Evolutionary conservation across 2,888 invertebrate species (phyloP).

Genomic region (Sinelater perroti): DNA sequence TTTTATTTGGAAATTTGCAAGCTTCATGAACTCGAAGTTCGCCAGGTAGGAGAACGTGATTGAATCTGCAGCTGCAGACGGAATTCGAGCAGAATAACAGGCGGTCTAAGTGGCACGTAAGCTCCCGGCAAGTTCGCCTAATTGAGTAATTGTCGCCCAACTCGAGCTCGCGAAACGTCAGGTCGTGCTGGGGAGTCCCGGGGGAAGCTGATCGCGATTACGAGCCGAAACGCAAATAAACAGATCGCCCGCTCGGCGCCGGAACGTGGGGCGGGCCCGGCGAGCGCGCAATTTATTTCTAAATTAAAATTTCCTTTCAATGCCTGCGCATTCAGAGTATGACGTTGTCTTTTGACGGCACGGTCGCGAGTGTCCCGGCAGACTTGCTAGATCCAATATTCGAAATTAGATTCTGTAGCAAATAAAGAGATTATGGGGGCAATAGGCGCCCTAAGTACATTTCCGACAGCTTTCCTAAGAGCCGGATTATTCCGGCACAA

Average conservation of each 20-base stretch:
- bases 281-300: conserved; percentile 5
- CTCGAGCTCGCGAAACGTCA: no score
- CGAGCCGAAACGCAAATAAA: conserved; percentile 6
- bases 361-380: background rate
- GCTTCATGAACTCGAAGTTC: no score
- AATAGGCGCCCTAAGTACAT: conserved; percentile 11
- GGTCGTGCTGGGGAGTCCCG: background rate
- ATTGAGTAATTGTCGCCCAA: background rate
- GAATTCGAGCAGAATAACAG: no score
- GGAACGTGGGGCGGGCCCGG: background rate
- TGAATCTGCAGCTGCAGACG: no score
- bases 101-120: no score
- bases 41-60: no score
- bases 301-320: conserved; percentile 11
- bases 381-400: conserved; percentile 4
- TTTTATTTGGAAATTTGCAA: no score
- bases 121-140: no score
- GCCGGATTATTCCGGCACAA: conserved; percentile 9
- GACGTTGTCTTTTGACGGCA: background rate
- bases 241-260: background rate
- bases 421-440: conserved; percentile 14
- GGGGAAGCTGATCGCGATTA: background rate
- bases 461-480: conserved; percentile 13
- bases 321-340: background rate
- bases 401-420: conserved; percentile 8